Conservation (phyloP, 1,140 invertebrate species). For the Camponotus floridanus region DNA sequence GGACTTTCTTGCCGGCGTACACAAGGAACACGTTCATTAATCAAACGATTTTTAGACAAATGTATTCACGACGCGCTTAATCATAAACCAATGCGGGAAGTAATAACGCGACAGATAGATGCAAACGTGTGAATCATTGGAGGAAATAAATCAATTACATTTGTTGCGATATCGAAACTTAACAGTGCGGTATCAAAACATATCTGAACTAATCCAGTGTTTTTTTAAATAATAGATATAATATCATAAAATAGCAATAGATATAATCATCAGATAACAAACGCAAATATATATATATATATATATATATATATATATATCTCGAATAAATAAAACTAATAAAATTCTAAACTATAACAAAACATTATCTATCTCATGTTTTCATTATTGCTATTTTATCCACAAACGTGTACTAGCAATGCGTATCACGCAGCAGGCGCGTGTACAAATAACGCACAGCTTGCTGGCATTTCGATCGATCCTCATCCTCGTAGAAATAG, state of each 20-base stretch:
- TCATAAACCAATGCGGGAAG: conserved; percentile 17
- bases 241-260: not conserved
- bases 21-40: conserved; percentile 17
- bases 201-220: not conserved
- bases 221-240: not conserved
- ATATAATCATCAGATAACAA: not conserved
- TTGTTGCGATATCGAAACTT: not conserved
- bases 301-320: not conserved
- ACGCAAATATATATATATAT: no score
- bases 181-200: not conserved
- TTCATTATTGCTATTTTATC: not conserved
- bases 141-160: conserved; percentile 3
- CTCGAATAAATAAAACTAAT: not conserved
- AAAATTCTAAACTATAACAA: not conserved
- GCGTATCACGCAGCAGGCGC: conserved; percentile 3
- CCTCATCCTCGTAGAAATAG: not conserved
- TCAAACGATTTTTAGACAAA: conserved; percentile 42
- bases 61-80: conserved; percentile 19
- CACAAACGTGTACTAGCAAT: not conserved
- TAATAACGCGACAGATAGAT: conserved; percentile 23
- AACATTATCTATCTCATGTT: not conserved
- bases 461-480: not conserved
- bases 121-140: not conserved
- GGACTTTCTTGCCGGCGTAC: not conserved
- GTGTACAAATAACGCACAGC: conserved; percentile 32